Conservation (phyloP, 2,797 vertebrate species). For the Synanceia verrucosa region DNA sequence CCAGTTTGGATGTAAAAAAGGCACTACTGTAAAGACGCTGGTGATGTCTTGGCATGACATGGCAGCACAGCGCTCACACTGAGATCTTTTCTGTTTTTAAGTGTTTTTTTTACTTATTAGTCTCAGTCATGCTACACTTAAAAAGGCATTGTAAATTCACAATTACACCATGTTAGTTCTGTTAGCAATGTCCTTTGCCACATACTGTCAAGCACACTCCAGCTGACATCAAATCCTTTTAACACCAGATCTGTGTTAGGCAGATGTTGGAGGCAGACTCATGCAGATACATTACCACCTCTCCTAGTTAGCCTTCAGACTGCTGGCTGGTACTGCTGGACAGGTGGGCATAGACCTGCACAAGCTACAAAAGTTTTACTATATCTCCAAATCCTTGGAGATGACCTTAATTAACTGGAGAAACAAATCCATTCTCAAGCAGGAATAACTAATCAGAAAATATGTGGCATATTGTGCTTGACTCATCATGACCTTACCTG, state of each 20-base stretch:
- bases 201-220: constrained; percentile 15
- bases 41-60: background rate
- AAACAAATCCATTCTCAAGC: background rate
- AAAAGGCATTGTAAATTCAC: constrained; percentile 10
- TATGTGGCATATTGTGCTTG: constrained; percentile 14
- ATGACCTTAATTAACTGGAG: background rate
- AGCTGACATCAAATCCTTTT: constrained; percentile 39
- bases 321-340: constrained; percentile 42
- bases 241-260: constrained; percentile 30
- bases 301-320: constrained; percentile 30
- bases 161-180: constrained; percentile 33
- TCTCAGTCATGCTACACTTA: constrained; percentile 8
- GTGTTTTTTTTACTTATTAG: constrained; percentile 12
- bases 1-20: background rate
- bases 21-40: background rate
- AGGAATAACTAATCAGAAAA: background rate
- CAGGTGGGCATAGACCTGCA: background rate
- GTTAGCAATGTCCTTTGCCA: constrained; percentile 5
- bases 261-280: constrained; percentile 53
- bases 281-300: constrained; percentile 53
- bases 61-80: background rate
- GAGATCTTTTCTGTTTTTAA: constrained; percentile 12
- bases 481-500: constrained; percentile 24
- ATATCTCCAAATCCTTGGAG: background rate
- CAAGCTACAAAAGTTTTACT: background rate